A percentile compares a stretch with the other conserved stretches of the same genome.
phyloP scores from a whole-genome alignment of 2,797 vertebrate genomes.

The Hephaestus fuliginosus region DNA sequence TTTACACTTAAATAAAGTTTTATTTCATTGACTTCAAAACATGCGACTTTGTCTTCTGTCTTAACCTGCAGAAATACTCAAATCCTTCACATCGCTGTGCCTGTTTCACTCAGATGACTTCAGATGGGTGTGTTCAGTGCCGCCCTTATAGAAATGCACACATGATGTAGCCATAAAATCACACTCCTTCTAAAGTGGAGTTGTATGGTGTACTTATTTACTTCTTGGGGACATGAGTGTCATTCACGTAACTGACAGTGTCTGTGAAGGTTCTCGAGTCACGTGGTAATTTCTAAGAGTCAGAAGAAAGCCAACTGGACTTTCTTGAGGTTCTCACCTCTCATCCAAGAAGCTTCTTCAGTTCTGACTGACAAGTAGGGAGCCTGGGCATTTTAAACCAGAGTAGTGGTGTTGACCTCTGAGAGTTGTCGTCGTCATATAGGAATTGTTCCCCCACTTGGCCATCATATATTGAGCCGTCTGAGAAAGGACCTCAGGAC shows the following conservation, averaged over 20 bases:
- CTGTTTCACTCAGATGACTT: neutral
- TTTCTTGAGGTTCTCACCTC: too few species aligned
- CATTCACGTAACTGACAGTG: neutral
- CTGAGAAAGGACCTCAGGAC: too few species aligned
- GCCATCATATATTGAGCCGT: too few species aligned
- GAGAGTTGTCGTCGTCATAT: too few species aligned
- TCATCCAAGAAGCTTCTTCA: too few species aligned
- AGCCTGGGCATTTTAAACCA: too few species aligned
- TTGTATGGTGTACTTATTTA: neutral
- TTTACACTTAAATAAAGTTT: conserved; percentile 98
- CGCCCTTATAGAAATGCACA: neutral
- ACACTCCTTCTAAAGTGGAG: neutral
- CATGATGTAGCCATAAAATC: neutral
- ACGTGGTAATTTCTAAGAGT: too few species aligned
- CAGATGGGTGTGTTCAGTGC: neutral
- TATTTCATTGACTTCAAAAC: conserved; percentile 84
- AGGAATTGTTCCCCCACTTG: too few species aligned
- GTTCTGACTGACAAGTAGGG: too few species aligned
- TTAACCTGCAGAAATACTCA: neutral
- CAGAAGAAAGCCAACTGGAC: too few species aligned
- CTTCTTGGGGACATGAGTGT: neutral
- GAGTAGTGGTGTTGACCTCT: too few species aligned
- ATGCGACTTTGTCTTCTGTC: conserved; percentile 18
- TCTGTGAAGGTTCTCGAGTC: too few species aligned
- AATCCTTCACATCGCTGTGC: neutral